Base-by-base conservation (phyloP, 1,140 invertebrate species). In the Lucilia sericata region DNA sequence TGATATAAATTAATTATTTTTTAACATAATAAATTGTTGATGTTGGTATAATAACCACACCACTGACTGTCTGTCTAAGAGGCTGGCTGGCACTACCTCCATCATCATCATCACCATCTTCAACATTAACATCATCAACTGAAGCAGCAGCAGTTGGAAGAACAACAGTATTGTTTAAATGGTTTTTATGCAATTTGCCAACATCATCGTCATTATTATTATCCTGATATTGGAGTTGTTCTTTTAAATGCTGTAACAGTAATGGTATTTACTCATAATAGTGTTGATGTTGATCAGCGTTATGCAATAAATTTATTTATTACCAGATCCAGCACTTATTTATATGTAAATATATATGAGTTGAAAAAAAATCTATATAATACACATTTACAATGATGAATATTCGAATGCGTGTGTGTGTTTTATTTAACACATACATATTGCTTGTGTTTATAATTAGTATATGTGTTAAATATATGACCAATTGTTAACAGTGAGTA, bases 1-100 rank as follows among this genome's bases (percentile, higher is more conserved):
- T 80, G 76, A 80, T 80, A 49, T 80, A 80, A 80, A 80, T 80
- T 80, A 80, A 80, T 80, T 80, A 80, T 51, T 80, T 30, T 76
- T 49, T 36, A 80, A 80, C 76, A 80, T 80, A 80, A 80, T 49
- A 80, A 49, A 80, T 80, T 36, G 75, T 42, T 80, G 76, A 17
- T 80, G 76, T 49, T 80, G 76, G 17, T 14, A 17, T 49, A 55
- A 70, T 21, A 19, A 70, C 19, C 60, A 70, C 60, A 55, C 42
- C 42, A 42, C 42, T 42, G 42, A 42, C 42, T 42, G 42, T 8
- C 42, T 42, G 42, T 10, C 42, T 42, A 10, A 42, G 42, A 42
- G 42, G 42, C 5, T 42, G 42, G 42, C 5, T 42, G 42, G 42
- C 42, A 55, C 51, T 55, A 55, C 51, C 51, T 17, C 13, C 51